phyloP scores from a whole-genome alignment of 2,113 vertebrate genomes.

The Aspidoscelis tigris region DNA sequence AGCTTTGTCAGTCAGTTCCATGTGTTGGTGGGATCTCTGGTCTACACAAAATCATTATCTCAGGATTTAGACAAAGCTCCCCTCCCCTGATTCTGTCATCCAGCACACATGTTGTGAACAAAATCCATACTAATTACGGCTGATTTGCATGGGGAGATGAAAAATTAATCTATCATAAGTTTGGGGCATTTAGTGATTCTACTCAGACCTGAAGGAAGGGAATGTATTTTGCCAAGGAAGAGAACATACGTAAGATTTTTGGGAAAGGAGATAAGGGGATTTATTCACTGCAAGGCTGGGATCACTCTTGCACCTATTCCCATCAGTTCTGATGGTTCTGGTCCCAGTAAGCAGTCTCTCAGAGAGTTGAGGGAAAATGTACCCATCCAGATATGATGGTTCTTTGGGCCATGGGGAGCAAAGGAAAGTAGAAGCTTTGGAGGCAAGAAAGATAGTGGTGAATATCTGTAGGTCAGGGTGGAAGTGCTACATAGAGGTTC shows the following conservation, averaged over 20 bases:
- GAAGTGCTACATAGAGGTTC: not conserved
- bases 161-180: slow-evolving; percentile 63
- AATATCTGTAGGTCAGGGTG: too few relatives aligned
- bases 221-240: not conserved
- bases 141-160: slow-evolving; percentile 72
- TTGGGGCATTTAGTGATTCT: slow-evolving; percentile 54
- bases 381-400: not conserved
- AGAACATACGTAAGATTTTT: not conserved
- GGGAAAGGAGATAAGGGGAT: too few relatives aligned
- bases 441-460: not conserved
- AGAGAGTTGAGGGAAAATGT: not conserved
- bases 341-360: not conserved
- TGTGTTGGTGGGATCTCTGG: not conserved
- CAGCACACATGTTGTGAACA: slow-evolving; percentile 66
- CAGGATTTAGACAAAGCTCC: slow-evolving; percentile 24
- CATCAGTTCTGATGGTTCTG: not conserved
- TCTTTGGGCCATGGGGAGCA: not conserved
- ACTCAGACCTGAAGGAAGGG: slow-evolving; percentile 40
- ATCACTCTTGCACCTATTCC: not conserved
- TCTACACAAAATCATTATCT: slow-evolving; percentile 22
- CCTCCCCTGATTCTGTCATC: slow-evolving; percentile 54
- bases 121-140: slow-evolving; percentile 74
- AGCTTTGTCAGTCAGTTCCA: not conserved
- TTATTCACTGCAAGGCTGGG: not conserved
- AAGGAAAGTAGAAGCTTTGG: not conserved